Conservation (phyloP, 2,797 vertebrate species). For the Champsocephalus esox region DNA sequence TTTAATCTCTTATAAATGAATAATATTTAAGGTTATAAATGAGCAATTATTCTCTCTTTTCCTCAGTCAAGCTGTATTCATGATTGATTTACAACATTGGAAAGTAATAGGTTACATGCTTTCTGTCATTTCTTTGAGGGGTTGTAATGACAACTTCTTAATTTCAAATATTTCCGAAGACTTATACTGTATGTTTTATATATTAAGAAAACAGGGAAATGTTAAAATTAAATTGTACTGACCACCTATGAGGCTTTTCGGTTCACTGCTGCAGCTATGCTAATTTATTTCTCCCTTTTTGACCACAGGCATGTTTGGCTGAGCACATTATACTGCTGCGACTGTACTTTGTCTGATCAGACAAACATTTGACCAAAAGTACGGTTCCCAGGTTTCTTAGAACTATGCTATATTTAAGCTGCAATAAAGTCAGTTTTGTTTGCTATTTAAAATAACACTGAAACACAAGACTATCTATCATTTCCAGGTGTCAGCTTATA, state of each 20-base stretch:
- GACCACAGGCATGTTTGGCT: slow-evolving; percentile 24
- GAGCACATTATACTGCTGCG: slow-evolving; percentile 27
- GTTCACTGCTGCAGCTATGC: slow-evolving; percentile 31
- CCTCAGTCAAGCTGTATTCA: not conserved
- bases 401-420: slow-evolving; percentile 20
- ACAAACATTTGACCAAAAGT: slow-evolving; percentile 12
- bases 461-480: not conserved
- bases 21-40: not conserved
- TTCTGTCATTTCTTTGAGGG: not conserved
- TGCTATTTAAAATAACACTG: slow-evolving; percentile 7
- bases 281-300: slow-evolving; percentile 41
- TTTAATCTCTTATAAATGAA: not conserved
- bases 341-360: slow-evolving; percentile 37
- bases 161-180: not conserved
- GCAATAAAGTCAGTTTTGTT: slow-evolving; percentile 1
- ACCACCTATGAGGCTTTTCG: slow-evolving; percentile 3
- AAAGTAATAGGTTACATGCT: not conserved
- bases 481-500: not conserved
- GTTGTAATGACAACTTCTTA: not conserved
- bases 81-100: not conserved
- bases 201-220: slow-evolving; percentile 3
- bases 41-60: not conserved
- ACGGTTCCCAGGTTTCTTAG: slow-evolving; percentile 15
- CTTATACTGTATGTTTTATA: not conserved
- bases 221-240: slow-evolving; percentile 17